Percentiles rank a stretch among this genome's conserved stretches.
Conservation (phyloP, 2,888 invertebrate genomes). For the Acanthosepion esculentum region DNA sequence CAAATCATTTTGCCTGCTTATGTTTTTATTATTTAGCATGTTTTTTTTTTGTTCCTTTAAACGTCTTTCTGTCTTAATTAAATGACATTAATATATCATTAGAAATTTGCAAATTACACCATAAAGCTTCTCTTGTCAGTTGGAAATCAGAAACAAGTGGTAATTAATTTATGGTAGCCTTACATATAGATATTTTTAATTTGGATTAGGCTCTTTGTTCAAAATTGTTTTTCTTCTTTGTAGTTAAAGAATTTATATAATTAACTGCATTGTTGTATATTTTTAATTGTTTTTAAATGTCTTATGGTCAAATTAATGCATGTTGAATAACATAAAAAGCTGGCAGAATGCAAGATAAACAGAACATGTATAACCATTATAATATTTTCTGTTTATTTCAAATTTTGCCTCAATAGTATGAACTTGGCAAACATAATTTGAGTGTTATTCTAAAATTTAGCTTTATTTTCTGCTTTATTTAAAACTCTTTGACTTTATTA, state of each 20-base stretch:
- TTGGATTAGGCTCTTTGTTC: not conserved
- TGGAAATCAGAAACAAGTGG: not conserved
- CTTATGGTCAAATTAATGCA: not conserved
- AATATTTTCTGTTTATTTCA: not conserved
- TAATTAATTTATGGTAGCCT: not conserved
- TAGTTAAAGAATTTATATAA: not conserved
- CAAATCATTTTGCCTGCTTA: not conserved
- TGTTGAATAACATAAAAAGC: not conserved
- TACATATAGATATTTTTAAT: not conserved
- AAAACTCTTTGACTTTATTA: not conserved
- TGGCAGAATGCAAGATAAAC: too few relatives aligned
- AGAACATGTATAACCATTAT: not conserved
- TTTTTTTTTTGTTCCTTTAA: not conserved
- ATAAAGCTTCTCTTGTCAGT: too few relatives aligned
- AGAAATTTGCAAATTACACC: too few relatives aligned
- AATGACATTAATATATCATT: not conserved
- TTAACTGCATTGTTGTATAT: not conserved
- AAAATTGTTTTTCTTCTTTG: not conserved
- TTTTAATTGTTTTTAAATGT: too few relatives aligned
- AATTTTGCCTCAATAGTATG: too few relatives aligned
- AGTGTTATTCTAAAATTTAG: not conserved
- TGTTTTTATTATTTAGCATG: not conserved
- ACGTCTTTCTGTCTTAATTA: not conserved
- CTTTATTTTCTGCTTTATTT: not conserved
- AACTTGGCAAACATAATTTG: too few relatives aligned